Percentiles rank a stretch among this genome's conserved stretches.
Evolutionary conservation across 2,888 invertebrate species (phyloP).

Genomic region (Euphydryas editha): DNA sequence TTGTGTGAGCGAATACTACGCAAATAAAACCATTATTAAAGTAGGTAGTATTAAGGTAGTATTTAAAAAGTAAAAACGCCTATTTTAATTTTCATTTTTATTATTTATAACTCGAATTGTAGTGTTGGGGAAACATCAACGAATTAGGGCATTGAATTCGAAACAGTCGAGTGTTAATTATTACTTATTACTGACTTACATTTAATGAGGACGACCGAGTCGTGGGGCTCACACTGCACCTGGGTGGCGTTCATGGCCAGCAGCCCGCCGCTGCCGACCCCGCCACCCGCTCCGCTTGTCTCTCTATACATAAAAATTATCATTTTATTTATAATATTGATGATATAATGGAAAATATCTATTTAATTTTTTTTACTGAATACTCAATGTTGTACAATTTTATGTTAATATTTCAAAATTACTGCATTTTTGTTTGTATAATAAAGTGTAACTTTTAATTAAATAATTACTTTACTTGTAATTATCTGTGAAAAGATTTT

Average conservation of each 20-base stretch:
- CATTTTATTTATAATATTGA: not conserved
- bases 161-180: constrained; percentile 47
- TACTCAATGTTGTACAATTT: no score
- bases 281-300: constrained; percentile 79
- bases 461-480: no score
- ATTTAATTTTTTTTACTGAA: no score
- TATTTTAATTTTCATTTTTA: not conserved
- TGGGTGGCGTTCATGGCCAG: constrained; percentile 84
- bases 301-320: constrained; percentile 56
- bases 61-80: not conserved
- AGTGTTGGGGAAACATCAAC: constrained; percentile 2
- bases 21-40: not conserved
- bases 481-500: no score
- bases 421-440: no score
- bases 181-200: constrained; percentile 77
- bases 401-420: no score
- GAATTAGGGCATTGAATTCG: constrained; percentile 15
- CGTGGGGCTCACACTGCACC: constrained; percentile 87
- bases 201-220: constrained; percentile 89
- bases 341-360: no score
- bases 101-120: constrained; percentile 7
- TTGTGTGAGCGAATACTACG: not conserved
- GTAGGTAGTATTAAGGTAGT: no score
- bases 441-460: no score
- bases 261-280: constrained; percentile 78